Evolutionary conservation across 1,140 invertebrate species (phyloP), one percentile per base, ranked within the genome.

Genomic region (Drosophila bifasciata): DNA sequence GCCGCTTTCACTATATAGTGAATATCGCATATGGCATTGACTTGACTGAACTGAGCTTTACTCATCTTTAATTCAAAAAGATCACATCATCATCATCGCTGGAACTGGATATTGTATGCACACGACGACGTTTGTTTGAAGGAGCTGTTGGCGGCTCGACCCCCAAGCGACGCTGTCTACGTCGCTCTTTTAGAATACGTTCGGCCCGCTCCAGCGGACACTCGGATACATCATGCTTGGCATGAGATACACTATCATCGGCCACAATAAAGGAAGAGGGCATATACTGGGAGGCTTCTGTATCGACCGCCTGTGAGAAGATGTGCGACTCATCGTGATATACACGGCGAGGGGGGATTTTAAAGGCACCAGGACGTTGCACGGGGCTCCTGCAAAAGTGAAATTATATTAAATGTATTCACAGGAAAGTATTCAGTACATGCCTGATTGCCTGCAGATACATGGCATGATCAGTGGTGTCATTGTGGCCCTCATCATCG

Each of bases 381-480:
- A 75, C 28, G 0, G 89, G 89, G 61, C 90, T 91, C 40, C 89
- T 91, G 11, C 2, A 50, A 45, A 45, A 2, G 39, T 9, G 15
- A 19, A 15, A n/a, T 45, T 25, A 19, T 1, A 11, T 15, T 36
- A 21, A 19, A 5, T 1, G 15, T 0, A 16, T 7, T 0, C 19
- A 0, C 56, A 8, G n/a, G 2, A 49, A 40, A n/a, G 4, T 2
- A 15, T 11, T 21, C 7, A 5, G 2, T 9, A 66, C 89, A 79
- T 84, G 93, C 93, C 91, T 94, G 2, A 93, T 74, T 16, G 93
- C 93, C 63, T 93, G 93, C 17, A 95, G 79, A 83, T 95, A 95
- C 63, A 93, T 92, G 4, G 92, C 93, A 23, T 93, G 90, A 92
- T 94, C 93, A 15, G 80, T 79, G 8, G 89, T 88, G 36, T 62